Base-by-base conservation (phyloP, 2,888 invertebrate genomes). In the Phaedon cochleariae region DNA sequence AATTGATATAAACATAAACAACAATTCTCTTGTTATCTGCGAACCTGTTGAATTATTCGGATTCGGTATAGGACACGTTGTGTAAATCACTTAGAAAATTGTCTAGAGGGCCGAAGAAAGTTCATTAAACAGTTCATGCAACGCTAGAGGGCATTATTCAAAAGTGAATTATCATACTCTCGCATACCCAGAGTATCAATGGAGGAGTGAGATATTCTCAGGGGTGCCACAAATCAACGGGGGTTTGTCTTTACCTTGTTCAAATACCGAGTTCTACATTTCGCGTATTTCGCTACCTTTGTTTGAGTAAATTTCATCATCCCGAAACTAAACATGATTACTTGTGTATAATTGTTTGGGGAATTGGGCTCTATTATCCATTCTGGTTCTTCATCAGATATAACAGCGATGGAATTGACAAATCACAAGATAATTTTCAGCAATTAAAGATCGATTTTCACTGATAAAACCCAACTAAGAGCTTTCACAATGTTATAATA, bases 81-180 rank as follows among this genome's bases (percentile, higher is more conserved):
- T 17, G 12, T 54, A 20, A 31, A 34, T 26, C 34, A 26, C 21
- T 31, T 34, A 34, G 18, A 10, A 21, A 37, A 54, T 54, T 34
- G 15, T 54, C 54, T 20, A 9, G 54, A 37, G 54, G 37, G 41
- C 12, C 41, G 41, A 54, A 12, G 12, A 20, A 5, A 12, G 54
- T 54, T 54, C 37, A 54, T 54, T 54, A 54, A 18, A 31, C 54
- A 20, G 31, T n/a, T 37, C 37, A 18, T 34, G 37, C 34, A 37
- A 12, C 18, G 54, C 20, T 37, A 31, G n/a, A 26, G 34, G 54
- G 7, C 17, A 54, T 37, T 20, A 54, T 37, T 54, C 37, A 54
- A 31, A 12, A 54, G 54, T 20, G n/a, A 54, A 34, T 37, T 53
- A 53, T 31, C 37, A 54, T 37, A 26, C 26, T 5, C 7, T 54